Conservation (phyloP, 2,113 vertebrate genomes). For the Carassius auratus region DNA sequence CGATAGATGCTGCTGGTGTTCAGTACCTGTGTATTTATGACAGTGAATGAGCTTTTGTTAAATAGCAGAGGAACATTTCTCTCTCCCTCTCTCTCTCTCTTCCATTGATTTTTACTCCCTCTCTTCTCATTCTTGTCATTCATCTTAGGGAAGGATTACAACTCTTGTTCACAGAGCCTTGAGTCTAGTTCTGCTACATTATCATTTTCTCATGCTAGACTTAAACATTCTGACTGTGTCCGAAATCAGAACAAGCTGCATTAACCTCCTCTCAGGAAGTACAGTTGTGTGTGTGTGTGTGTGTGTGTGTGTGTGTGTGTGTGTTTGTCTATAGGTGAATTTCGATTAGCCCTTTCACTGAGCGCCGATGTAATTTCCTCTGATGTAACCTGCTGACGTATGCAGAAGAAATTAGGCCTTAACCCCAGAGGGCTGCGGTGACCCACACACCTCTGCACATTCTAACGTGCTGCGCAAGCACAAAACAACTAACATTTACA, state of each 20-base stretch:
- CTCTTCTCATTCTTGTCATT: slow-evolving; percentile 4
- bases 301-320: not conserved
- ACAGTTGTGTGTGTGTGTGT: no score
- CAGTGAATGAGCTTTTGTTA: slow-evolving; percentile 42
- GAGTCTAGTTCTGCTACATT: slow-evolving; percentile 52
- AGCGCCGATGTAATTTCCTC: slow-evolving; percentile 16
- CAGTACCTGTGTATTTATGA: slow-evolving; percentile 28
- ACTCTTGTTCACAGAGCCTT: slow-evolving; percentile 53
- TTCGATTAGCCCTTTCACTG: slow-evolving; percentile 4
- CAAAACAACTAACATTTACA: not conserved
- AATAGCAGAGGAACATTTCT: slow-evolving; percentile 52
- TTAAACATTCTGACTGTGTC: not conserved
- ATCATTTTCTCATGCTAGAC: slow-evolving; percentile 46
- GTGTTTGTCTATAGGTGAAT: not conserved
- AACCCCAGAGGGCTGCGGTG: slow-evolving; percentile 6
- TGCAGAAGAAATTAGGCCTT: slow-evolving; percentile 35
- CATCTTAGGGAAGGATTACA: slow-evolving; percentile 51
- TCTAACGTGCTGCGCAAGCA: slow-evolving; percentile 7
- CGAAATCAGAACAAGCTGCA: not conserved
- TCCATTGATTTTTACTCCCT: slow-evolving; percentile 52
- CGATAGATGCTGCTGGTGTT: not conserved
- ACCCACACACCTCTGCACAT: slow-evolving; percentile 29
- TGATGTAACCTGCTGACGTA: slow-evolving; percentile 40
- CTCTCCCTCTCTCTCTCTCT: slow-evolving; percentile 35
- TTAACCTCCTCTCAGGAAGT: not conserved